Conservation (phyloP, 2,888 invertebrate genomes). For the Drosophila anomalata region DNA sequence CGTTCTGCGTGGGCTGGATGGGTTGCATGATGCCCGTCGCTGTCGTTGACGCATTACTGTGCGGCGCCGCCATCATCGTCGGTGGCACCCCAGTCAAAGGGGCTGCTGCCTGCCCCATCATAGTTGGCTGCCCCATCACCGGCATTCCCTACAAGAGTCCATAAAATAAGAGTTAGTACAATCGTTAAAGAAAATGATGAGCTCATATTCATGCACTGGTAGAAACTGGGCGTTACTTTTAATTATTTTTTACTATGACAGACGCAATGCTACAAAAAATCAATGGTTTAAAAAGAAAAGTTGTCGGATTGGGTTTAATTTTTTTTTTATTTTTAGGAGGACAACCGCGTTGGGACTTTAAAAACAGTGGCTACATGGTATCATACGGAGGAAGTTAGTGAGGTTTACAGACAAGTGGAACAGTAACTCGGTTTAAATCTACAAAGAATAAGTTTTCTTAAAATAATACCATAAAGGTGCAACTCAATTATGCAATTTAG, state of each 20-base stretch:
- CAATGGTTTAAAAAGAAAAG: conserved; percentile 20
- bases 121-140: conserved; percentile 83
- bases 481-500: conserved; percentile 21
- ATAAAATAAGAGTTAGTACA: conserved; percentile 19
- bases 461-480: conserved; percentile 20
- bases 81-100: conserved; percentile 83
- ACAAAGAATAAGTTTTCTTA: conserved; percentile 1
- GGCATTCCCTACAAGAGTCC: conserved; percentile 83
- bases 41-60: conserved; percentile 78
- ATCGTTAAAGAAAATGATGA: background rate
- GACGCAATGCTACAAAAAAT: conserved; percentile 49
- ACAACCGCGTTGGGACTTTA: conserved; percentile 6
- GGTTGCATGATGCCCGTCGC: conserved; percentile 79
- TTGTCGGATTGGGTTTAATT: conserved; percentile 12
- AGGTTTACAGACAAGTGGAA: conserved; percentile 31
- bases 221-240: conserved; percentile 19
- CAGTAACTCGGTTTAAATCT: conserved; percentile 19
- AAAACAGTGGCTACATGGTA: conserved; percentile 27
- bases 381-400: conserved; percentile 25
- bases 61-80: conserved; percentile 79
- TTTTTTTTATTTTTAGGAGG: background rate
- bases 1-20: conserved; percentile 76
- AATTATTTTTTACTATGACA: conserved; percentile 23
- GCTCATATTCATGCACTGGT: conserved; percentile 32
- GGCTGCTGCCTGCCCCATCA: conserved; percentile 82